Percentiles rank a stretch among this genome's conserved stretches.
These are phyloP conservation scores for Drosophila cracens DNA, from an alignment of 2,888 invertebrate species.

Conservation along the genomic window DNA sequence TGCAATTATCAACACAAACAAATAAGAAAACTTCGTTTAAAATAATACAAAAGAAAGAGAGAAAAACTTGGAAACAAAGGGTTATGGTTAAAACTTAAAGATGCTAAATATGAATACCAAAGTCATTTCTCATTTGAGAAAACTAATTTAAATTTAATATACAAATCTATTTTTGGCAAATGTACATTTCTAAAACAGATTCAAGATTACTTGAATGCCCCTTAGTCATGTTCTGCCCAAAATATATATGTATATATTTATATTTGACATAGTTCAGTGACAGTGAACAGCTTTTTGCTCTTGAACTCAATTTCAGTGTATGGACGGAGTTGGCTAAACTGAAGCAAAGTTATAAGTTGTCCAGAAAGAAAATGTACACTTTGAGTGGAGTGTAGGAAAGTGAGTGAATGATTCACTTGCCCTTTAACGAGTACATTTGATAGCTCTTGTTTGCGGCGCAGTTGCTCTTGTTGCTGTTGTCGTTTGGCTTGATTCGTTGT, in stretches of 20 bases:
- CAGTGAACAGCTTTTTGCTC: not conserved
- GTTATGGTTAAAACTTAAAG: not conserved
- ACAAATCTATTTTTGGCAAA: not conserved
- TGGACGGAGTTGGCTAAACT: not conserved
- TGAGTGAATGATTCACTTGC: constrained; percentile 38
- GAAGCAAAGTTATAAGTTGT: not conserved
- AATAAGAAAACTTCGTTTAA: not conserved
- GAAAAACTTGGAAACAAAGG: not conserved
- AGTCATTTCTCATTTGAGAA: not conserved
- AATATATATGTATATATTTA: not conserved
- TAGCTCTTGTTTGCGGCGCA: constrained; percentile 11
- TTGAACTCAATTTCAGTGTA: not conserved
- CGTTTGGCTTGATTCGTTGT: not conserved
- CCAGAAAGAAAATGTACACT: not conserved
- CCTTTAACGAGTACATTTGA: constrained; percentile 24
- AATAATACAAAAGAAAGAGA: too few relatives aligned
- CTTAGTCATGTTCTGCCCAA: not conserved
- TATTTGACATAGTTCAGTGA: not conserved
- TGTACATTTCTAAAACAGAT: not conserved
- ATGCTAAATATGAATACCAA: not conserved
- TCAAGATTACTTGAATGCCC: not conserved
- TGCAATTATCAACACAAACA: not conserved
- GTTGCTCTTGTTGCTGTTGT: constrained; percentile 10
- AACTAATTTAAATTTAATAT: not conserved
- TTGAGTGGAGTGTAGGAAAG: not conserved